Percentiles rank a stretch among this genome's conserved stretches.
Evolutionary conservation across 2,888 invertebrate genomes (phyloP).

Genomic region (Galerucella calmariensis): DNA sequence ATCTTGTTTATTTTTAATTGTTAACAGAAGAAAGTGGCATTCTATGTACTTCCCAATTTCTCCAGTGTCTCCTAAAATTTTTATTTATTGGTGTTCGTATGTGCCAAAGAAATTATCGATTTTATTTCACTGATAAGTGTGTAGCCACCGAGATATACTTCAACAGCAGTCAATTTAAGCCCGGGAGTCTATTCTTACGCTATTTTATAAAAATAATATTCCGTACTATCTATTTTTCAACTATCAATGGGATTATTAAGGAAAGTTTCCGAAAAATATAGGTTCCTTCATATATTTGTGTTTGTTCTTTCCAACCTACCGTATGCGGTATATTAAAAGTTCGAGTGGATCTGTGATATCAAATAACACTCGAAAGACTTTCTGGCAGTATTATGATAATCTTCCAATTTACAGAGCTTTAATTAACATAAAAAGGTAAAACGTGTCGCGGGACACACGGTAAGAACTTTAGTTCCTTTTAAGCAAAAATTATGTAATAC

Average conservation of each 20-base stretch:
- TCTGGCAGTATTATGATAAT: too few species aligned
- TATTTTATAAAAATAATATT: conserved; percentile 20
- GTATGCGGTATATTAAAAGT: neutral
- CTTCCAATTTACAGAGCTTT: neutral
- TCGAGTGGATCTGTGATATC: neutral
- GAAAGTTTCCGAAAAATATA: neutral
- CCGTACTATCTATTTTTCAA: conserved; percentile 4
- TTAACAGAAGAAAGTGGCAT: neutral
- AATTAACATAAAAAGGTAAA: neutral
- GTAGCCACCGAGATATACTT: conserved; percentile 21
- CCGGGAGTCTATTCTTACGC: conserved; percentile 16
- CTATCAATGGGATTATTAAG: conserved; percentile 2
- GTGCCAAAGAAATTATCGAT: conserved; percentile 27
- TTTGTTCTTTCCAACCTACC: neutral
- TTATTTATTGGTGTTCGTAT: conserved; percentile 14
- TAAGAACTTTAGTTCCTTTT: too few species aligned
- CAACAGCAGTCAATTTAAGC: conserved; percentile 16
- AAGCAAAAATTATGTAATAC: too few species aligned
- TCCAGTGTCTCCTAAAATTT: neutral
- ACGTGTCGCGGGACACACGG: too few species aligned
- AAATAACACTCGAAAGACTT: neutral
- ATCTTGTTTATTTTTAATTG: neutral
- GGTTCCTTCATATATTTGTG: neutral
- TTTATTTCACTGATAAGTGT: conserved; percentile 21
- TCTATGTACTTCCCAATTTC: neutral